Evolutionary conservation across 1,140 invertebrate species (phyloP), one percentile per base, ranked within the genome.

Genomic region (Hylaeus volcanicus): DNA sequence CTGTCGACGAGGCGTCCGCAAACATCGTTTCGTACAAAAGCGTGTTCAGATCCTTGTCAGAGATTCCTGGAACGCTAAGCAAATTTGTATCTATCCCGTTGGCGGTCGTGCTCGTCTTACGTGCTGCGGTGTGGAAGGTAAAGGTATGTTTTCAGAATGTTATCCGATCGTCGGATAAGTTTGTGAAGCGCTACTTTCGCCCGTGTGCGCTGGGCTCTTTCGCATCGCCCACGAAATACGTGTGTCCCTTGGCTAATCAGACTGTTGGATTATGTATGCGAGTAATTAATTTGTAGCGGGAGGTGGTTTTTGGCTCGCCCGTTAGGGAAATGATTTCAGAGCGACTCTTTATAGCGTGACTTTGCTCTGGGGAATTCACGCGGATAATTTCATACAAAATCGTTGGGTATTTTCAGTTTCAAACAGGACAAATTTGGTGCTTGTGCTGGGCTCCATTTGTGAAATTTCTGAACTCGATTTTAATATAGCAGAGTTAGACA

Each of bases 81-180:
- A 74, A 79, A 79, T 79, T 79, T 74, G 61, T 79, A 79, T 65
- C 77, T 39, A 66, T 79, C 69, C 48, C 41, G 55, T 79, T 65
- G 61, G 61, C 4, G 61, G 43, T 56, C 15, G 53, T 15, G 26
- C 53, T 45, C 61, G 77, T 79, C 77, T 74, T 74, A 73, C 61
- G 37, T 41, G 45, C 43, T 11, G 8, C 1, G 9, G 14, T 61
- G 39, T 58, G 77, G 74, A 74, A 74, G 77, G 39, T 53, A 74
- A 74, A 79, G 77, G 48, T 53, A 43, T 64, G 77, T 79, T 79
- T 65, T 51, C 51, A 15, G 51, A 55, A 37, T 37, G 79, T 74
- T 80, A 80, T 75, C 79, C 65, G 71, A 80, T 80, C 73, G 61
- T 75, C 55, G 73, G 79, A 80, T 80, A 80, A 74, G 79, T 80